Evolutionary conservation across 1,140 invertebrate genomes (phyloP), one percentile per base, ranked within the genome.

Genomic region (Diploscapter pachys): DNA sequence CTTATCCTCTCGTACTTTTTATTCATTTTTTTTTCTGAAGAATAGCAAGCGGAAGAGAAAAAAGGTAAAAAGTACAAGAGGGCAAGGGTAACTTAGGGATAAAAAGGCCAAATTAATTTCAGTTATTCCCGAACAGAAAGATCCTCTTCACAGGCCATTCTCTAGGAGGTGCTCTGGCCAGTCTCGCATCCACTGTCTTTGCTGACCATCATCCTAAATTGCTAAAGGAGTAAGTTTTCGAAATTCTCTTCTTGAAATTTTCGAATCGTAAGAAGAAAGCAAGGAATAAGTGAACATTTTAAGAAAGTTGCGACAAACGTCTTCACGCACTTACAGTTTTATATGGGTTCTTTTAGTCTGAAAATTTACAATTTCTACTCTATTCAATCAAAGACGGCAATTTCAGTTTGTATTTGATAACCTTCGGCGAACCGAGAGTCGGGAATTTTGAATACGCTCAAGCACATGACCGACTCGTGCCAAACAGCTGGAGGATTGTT

Each of bases 71-170:
- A 31, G 31, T 31, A 31, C 31, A 31, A 31, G 31, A 31, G 31
- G 31, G 31, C 31, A 31, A 31, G 31, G 31, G 31, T 31, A 31
- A 31, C 31, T 31, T 31, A 31, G 31, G 31, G 31, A 31, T 31
- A 31, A 31, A 31, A 31, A 31, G 31, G 31, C 31, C 31, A 31
- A 31, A 31, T 31, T 31, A 31, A 49, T 74, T 76, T 52, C 74
- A 76, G 75, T 8, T 5, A 9, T 50, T 72, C 53, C 77, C 77
- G 4, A 3, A 71, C 49, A 63, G 73, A 49, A 49, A 51, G 48
- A 61, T 78, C 2, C 78, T 78, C 0, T 78, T 78, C 73, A 78
- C 77, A 8, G 77, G 77, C 3, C 77, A 78, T 63, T 78, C 77
- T 4, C 63, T 78, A 50, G 77, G 77, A 5, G 77, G 75, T 8